Evolutionary conservation across 2,888 invertebrate species (phyloP), one percentile per base, ranked within the genome.

Genomic region (Caenorhabditis auriculariae): DNA sequence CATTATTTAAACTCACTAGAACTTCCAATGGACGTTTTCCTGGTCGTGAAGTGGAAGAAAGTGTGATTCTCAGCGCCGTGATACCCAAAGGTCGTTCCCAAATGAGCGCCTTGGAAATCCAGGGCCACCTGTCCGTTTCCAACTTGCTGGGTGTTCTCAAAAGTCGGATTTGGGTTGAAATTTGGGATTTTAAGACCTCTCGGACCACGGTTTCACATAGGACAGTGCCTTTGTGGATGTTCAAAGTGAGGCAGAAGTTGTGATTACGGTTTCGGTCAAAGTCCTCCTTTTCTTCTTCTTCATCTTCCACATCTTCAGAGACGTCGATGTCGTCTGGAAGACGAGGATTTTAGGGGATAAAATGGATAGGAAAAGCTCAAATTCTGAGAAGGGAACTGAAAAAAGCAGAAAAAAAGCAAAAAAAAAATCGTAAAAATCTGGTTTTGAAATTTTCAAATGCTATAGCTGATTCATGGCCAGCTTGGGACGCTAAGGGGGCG

Each of bases 51-150:
- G 71, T 82, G 83, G 59, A 84, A 71, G 66, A 82, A 84, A 43
- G 80, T 79, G 17, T 84, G 77, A 59, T 83, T 81, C n/a, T 80
- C 80, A 62, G 84, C 82, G n/a, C 82, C 83, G 49, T 80, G 81
- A 64, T 82, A 82, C 26, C 80, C 79, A 28, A 78, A 73, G 3
- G 82, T 83, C 37, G 82, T 71, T 61, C 83, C 84, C 45, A 84
- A 39, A 43, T 78, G 70, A 4, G 64, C 66, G 23, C 61, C 61
- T 3, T 62, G 55, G 24, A 78, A 45, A 35, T 77, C 66, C 4
- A 66, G 48, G 6, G 54, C 59, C 1, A 76, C 60, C 61, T 79
- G 78, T 24, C 47, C 60, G 9, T 28, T 26, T 7, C 44, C 35
- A 21, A 39, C 42, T 26, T 19, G 1, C 21, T 35, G 28, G 17